Conservation (phyloP, 2,113 vertebrate genomes). For the Philantomba maxwellii region DNA sequence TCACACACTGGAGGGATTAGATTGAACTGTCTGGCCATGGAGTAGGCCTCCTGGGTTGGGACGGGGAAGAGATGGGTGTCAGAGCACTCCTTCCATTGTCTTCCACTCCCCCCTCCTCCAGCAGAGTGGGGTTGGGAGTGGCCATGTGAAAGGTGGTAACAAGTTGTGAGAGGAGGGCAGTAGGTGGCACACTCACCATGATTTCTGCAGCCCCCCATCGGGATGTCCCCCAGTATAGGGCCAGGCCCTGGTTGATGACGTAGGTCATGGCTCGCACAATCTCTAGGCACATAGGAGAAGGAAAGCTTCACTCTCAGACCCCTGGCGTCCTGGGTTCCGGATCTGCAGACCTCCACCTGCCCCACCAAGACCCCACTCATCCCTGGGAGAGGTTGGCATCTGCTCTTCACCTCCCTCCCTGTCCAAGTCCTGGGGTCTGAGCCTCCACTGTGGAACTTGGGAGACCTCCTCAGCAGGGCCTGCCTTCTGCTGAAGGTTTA, state of each 20-base stretch:
- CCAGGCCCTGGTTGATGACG: slow-evolving; percentile 92
- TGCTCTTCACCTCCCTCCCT: background rate
- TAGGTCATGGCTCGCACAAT: slow-evolving; percentile 95
- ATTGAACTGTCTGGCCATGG: slow-evolving; percentile 93
- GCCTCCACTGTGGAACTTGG: background rate
- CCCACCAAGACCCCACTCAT: background rate
- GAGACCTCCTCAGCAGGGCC: background rate
- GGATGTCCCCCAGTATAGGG: slow-evolving; percentile 95
- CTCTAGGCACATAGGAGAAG: slow-evolving; percentile 77
- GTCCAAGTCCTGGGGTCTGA: background rate
- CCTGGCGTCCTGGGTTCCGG: background rate
- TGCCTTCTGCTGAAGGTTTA: background rate
- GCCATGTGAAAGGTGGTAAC: background rate
- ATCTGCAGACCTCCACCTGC: background rate
- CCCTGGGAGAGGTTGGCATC: background rate
- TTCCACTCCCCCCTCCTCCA: background rate
- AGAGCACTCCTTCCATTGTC: background rate
- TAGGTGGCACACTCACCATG: slow-evolving; percentile 81
- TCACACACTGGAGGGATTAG: slow-evolving; percentile 92
- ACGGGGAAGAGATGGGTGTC: background rate
- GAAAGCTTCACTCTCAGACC: background rate
- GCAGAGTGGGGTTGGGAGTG: background rate
- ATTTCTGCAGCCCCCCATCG: slow-evolving; percentile 93
- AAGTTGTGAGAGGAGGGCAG: background rate
- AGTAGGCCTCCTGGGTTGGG: slow-evolving; percentile 87